Evolutionary conservation across 37 sponge, comb jelly and placozoan species (phyloP).

Genomic region (Cliona cf. orientalis): DNA sequence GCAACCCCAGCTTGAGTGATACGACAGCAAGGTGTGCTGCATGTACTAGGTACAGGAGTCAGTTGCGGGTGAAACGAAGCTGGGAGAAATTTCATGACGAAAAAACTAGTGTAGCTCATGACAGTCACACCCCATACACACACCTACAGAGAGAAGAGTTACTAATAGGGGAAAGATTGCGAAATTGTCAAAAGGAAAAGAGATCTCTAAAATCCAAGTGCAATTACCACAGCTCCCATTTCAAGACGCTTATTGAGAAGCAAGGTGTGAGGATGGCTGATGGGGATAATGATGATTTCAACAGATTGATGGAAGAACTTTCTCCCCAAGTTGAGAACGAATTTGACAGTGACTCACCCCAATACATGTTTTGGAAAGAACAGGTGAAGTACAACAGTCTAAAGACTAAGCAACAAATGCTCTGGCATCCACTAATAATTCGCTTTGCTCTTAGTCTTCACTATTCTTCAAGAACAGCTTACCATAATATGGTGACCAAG

Average conservation of each 20-base stretch:
- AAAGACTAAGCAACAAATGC: slow-evolving; percentile 23
- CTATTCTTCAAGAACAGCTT: background rate
- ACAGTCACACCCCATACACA: slow-evolving; percentile 10
- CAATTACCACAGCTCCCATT: no score
- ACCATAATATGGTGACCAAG: background rate
- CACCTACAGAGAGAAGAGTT: background rate
- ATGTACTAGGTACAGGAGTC: background rate
- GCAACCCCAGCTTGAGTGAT: background rate
- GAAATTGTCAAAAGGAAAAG: background rate
- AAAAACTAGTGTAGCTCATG: background rate
- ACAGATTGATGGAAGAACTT: background rate
- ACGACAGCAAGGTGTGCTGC: background rate
- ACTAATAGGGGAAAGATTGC: background rate
- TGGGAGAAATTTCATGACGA: background rate
- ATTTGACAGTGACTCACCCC: background rate
- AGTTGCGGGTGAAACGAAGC: background rate
- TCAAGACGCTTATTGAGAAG: background rate
- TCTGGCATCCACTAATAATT: background rate
- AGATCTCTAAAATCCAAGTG: slow-evolving; percentile 2
- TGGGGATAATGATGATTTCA: background rate
- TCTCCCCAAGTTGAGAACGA: background rate
- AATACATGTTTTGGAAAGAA: slow-evolving; percentile 28
- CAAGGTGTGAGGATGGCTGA: background rate
- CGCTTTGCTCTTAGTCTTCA: slow-evolving; percentile 6
- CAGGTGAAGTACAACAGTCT: slow-evolving; percentile 14